phyloP scores from a whole-genome alignment of 2,888 invertebrate genomes.

The Ornithoptera alexandrae region DNA sequence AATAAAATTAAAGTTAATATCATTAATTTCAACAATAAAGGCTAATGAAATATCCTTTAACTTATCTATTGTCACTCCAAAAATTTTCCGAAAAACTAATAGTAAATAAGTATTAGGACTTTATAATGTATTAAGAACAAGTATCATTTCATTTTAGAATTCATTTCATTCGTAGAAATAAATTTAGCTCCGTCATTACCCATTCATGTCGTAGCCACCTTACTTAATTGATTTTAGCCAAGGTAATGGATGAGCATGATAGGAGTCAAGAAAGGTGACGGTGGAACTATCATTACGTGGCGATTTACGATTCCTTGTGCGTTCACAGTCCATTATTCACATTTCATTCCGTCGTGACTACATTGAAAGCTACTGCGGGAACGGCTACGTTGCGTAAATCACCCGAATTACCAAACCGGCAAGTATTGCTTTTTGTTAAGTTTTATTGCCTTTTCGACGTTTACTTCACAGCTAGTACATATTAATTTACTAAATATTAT shows the following conservation, averaged over 20 bases:
- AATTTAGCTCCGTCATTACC: background rate
- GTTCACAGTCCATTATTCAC: slow-evolving; percentile 58
- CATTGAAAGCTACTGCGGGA: slow-evolving; percentile 38
- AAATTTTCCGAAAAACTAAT: no score
- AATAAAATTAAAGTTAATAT: no score
- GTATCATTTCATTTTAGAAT: no score
- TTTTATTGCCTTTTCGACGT: slow-evolving; percentile 8
- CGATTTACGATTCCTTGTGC: slow-evolving; percentile 54
- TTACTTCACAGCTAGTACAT: slow-evolving; percentile 4
- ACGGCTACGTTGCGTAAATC: slow-evolving; percentile 41
- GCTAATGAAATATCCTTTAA: no score
- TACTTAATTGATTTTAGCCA: slow-evolving; percentile 10
- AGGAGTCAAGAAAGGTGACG: slow-evolving; percentile 20
- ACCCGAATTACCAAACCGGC: slow-evolving; percentile 42
- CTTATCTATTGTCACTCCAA: no score
- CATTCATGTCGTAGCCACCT: slow-evolving; percentile 16
- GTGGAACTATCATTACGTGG: slow-evolving; percentile 38
- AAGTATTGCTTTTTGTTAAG: slow-evolving; percentile 33
- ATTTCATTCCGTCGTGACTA: slow-evolving; percentile 52
- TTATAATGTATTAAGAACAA: background rate
- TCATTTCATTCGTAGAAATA: no score
- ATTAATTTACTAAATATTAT: no score
- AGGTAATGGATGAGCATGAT: slow-evolving; percentile 7
- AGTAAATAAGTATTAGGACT: no score
- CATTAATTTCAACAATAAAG: no score